Evolutionary conservation across 2,888 invertebrate genomes (phyloP).

Genomic region (Nemotelus pantherinus): DNA sequence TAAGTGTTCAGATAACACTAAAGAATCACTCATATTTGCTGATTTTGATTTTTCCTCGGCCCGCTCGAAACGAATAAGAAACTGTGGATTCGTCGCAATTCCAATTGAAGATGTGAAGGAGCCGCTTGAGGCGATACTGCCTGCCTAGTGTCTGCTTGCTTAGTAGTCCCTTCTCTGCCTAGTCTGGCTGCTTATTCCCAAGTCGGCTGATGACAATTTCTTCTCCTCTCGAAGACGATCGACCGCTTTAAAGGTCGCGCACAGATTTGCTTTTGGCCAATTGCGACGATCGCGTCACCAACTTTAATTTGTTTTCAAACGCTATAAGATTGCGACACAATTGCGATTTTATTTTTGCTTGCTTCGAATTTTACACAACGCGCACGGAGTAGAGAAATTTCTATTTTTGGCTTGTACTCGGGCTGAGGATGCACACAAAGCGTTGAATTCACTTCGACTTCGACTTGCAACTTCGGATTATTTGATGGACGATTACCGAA

Average conservation of each 20-base stretch:
- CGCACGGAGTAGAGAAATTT: constrained; percentile 22
- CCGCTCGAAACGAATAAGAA: neutral
- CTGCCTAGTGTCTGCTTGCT: no score
- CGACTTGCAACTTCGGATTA: neutral
- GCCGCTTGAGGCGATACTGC: neutral
- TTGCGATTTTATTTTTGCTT: constrained; percentile 21
- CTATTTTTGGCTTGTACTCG: constrained; percentile 38
- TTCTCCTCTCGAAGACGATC: constrained; percentile 1
- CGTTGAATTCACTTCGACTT: constrained; percentile 9
- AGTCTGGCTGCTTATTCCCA: no score
- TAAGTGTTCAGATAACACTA: constrained; percentile 60
- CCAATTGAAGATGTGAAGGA: neutral
- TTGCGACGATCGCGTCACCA: neutral
- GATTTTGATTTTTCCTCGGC: constrained; percentile 32
- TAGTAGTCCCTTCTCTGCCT: no score
- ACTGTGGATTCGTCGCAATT: neutral
- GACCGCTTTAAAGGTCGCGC: constrained; percentile 40
- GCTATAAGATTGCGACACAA: neutral
- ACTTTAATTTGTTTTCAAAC: neutral
- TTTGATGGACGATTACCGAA: neutral
- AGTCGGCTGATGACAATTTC: neutral
- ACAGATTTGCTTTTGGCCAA: constrained; percentile 3
- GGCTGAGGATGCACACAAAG: constrained; percentile 25
- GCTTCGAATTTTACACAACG: constrained; percentile 11
- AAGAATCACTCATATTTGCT: constrained; percentile 58